A percentile compares a stretch with the other conserved stretches of the same genome.
These are phyloP conservation scores for Henicopernis longicauda DNA, from an alignment of 2,113 vertebrate species.

Conservation along the genomic window DNA sequence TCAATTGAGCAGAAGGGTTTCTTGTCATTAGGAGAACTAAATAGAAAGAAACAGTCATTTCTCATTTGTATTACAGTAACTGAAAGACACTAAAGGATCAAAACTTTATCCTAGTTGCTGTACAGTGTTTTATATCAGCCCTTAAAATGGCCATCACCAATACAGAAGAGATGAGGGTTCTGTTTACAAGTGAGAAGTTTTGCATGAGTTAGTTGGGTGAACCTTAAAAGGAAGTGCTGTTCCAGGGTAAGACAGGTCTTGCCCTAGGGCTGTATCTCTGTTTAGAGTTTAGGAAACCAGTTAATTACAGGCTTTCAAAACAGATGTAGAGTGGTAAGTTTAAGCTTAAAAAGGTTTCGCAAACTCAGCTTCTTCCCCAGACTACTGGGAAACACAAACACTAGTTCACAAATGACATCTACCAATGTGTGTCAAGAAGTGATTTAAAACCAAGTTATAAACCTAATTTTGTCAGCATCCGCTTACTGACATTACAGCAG, in stretches of 20 bases:
- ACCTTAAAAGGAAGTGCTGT: background rate
- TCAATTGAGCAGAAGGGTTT: conserved; percentile 95
- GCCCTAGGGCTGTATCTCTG: background rate
- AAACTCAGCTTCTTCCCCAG: background rate
- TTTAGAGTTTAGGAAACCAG: background rate
- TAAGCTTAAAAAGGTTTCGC: background rate
- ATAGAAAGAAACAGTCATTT: conserved; percentile 31
- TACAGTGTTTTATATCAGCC: background rate
- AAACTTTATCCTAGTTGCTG: background rate
- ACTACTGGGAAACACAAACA: background rate
- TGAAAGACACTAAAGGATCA: background rate
- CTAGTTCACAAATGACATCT: background rate
- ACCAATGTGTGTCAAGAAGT: background rate
- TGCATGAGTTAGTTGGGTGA: background rate
- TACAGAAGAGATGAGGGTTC: background rate
- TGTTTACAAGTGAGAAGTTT: background rate
- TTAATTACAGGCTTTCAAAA: background rate
- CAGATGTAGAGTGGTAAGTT: background rate
- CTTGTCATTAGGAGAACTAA: conserved; percentile 94
- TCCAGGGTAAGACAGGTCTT: background rate
- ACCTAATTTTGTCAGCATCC: background rate
- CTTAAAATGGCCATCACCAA: background rate
- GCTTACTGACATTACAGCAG: background rate
- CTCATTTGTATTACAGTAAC: background rate
- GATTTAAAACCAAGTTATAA: background rate